Percentiles rank a stretch among this genome's conserved stretches.
Evolutionary conservation across 2,797 vertebrate species (phyloP).

Genomic region (Hirundo rustica): DNA sequence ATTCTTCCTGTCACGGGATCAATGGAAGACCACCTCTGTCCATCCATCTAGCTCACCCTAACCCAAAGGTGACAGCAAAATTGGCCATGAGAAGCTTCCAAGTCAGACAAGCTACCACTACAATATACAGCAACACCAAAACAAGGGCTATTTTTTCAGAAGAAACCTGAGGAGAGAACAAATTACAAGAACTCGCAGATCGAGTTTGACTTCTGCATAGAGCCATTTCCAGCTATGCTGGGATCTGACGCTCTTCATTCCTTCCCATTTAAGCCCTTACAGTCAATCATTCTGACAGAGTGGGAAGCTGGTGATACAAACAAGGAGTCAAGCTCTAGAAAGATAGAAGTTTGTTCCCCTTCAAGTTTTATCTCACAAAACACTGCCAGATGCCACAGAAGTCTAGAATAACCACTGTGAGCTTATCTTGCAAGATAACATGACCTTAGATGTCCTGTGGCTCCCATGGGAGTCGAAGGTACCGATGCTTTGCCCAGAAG

Average conservation of each 20-base stretch:
- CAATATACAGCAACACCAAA: not conserved
- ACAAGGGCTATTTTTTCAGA: not conserved
- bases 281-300: constrained; percentile 43
- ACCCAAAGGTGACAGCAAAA: not conserved
- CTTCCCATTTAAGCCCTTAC: not conserved
- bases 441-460: accelerated
- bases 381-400: not conserved
- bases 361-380: not conserved
- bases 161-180: not conserved
- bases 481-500: not conserved
- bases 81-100: not conserved
- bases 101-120: not conserved
- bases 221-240: not conserved
- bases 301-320: constrained; percentile 23
- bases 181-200: not conserved
- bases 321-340: constrained; percentile 5
- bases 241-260: not conserved
- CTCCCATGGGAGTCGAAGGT: not conserved
- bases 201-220: not conserved
- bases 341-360: not conserved
- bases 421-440: not conserved
- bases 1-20: accelerated
- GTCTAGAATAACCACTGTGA: not conserved
- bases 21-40: not conserved
- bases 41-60: not conserved